Evolutionary conservation across 2,888 invertebrate genomes (phyloP).

Genomic region (Eupithecia tripunctaria): DNA sequence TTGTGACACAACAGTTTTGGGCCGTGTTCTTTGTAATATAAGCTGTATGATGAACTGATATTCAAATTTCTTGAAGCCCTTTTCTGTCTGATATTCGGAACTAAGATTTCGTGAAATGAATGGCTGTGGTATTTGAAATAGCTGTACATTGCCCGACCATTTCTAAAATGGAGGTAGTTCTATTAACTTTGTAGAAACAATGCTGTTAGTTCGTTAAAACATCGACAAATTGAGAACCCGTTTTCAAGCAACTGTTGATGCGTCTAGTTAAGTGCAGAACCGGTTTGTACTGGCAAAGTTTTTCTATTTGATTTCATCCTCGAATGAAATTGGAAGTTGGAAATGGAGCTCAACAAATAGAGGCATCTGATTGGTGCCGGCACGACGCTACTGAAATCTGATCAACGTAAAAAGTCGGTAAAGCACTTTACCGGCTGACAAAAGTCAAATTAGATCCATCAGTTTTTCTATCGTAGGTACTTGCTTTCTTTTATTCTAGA

Average conservation of each 20-base stretch:
- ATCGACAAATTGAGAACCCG: not conserved
- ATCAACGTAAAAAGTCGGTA: slow-evolving; percentile 16
- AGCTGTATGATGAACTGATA: slow-evolving; percentile 16
- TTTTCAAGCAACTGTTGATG: slow-evolving; percentile 17
- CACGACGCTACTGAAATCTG: slow-evolving; percentile 30
- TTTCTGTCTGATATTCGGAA: slow-evolving; percentile 5
- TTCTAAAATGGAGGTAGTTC: not conserved
- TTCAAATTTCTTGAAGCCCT: slow-evolving; percentile 3
- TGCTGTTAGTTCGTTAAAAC: not conserved
- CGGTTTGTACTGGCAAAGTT: slow-evolving; percentile 25
- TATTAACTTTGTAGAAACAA: not conserved
- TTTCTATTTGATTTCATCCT: slow-evolving; percentile 30
- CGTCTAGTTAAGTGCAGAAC: slow-evolving; percentile 24
- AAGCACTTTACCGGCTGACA: slow-evolving; percentile 31
- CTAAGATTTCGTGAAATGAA: not conserved
- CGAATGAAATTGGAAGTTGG: slow-evolving; percentile 27
- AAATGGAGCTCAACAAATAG: slow-evolving; percentile 32
- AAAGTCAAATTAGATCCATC: slow-evolving; percentile 37
- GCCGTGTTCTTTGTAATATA: slow-evolving; percentile 26
- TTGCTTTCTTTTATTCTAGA: not conserved
- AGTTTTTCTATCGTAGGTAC: slow-evolving; percentile 2
- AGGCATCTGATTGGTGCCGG: slow-evolving; percentile 33
- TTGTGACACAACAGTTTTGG: slow-evolving; percentile 35
- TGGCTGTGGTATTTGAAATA: not conserved
- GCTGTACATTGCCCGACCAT: not conserved